Evolutionary conservation across 2,888 invertebrate species (phyloP).

Genomic region (Diabrotica balteata): DNA sequence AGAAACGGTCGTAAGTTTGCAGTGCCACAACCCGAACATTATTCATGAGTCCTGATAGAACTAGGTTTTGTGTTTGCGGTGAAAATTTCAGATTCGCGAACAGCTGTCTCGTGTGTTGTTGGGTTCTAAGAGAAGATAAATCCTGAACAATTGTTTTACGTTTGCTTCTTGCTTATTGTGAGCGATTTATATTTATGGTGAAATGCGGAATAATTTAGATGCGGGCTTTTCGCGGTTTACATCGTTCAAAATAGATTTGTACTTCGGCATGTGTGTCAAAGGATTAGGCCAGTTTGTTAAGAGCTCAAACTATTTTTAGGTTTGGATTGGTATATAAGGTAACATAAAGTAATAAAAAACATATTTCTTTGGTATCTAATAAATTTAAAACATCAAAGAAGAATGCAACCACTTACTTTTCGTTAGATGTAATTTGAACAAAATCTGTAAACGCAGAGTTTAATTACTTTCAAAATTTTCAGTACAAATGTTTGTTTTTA

Average conservation of each 20-base stretch:
- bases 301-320: too few relatives aligned
- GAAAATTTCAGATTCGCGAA: conserved; percentile 25
- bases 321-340: too few relatives aligned
- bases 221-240: not conserved
- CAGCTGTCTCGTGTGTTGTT: conserved; percentile 20
- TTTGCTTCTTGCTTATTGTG: conserved; percentile 20
- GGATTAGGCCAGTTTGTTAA: too few relatives aligned
- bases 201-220: conserved; percentile 5
- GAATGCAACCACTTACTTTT: too few relatives aligned
- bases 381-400: too few relatives aligned
- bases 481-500: too few relatives aligned
- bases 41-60: conserved; percentile 26
- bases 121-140: conserved; percentile 16
- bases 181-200: conserved; percentile 12
- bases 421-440: too few relatives aligned
- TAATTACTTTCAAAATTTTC: too few relatives aligned
- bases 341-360: too few relatives aligned
- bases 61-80: conserved; percentile 25
- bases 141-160: conserved; percentile 23
- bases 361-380: too few relatives aligned
- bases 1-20: conserved; percentile 21
- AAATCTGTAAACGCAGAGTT: too few relatives aligned
- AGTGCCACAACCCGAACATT: conserved; percentile 17
- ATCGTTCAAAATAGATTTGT: not conserved
- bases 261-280: too few relatives aligned